phyloP scores from a whole-genome alignment of 2,113 vertebrate species.

The Tupaia tana region DNA sequence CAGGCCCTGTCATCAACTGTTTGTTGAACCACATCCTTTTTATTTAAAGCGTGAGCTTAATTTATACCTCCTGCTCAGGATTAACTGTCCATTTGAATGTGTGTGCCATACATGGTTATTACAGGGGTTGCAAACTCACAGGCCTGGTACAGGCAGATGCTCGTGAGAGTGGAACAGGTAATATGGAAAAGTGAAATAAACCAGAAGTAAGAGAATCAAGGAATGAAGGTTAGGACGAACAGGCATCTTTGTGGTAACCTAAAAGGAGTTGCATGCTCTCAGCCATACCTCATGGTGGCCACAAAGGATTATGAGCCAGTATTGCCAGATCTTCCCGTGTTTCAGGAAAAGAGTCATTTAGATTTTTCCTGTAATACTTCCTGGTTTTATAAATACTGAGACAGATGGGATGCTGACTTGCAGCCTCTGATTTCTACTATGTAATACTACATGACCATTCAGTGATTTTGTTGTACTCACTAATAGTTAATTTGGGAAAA shows the following conservation, averaged over 20 bases:
- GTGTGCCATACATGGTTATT: not conserved
- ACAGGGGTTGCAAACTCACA: not conserved
- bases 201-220: not conserved
- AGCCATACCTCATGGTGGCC: not conserved
- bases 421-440: not conserved
- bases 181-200: not conserved
- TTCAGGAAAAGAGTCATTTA: slow-evolving; percentile 5
- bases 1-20: not conserved
- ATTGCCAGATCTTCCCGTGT: not conserved
- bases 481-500: not conserved
- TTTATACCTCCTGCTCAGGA: slow-evolving; percentile 18
- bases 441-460: not conserved
- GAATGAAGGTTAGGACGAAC: not conserved
- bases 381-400: slow-evolving; percentile 31
- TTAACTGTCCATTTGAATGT: slow-evolving; percentile 3
- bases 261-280: not conserved
- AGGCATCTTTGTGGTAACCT: not conserved
- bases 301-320: not conserved
- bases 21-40: not conserved
- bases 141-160: not conserved
- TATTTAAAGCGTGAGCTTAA: slow-evolving; percentile 22
- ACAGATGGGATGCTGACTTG: not conserved
- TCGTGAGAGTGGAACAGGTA: not conserved
- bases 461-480: not conserved
- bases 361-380: not conserved